Percentiles rank a stretch among this genome's conserved stretches.
phyloP scores from a whole-genome alignment of 2,888 invertebrate genomes.

The Parthenolecanium corni region DNA sequence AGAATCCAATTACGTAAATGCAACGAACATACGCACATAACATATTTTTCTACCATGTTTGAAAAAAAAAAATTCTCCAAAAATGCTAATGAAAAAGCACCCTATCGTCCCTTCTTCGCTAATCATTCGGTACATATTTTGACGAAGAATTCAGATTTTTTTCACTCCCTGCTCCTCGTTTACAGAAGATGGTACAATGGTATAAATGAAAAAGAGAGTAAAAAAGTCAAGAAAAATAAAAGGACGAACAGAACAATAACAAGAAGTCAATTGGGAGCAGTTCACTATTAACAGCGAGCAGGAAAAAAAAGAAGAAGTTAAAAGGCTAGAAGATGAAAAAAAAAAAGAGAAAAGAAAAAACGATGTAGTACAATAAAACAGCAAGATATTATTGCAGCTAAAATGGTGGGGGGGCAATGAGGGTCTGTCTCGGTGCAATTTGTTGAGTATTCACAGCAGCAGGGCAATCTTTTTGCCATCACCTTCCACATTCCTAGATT shows the following conservation, averaged over 20 bases:
- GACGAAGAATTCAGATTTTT: not conserved
- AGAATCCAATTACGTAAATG: not conserved
- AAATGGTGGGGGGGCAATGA: conserved; percentile 18
- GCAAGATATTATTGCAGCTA: conserved; percentile 27
- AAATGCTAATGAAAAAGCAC: conserved; percentile 26
- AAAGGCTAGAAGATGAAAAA: not conserved
- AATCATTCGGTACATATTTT: conserved; percentile 17
- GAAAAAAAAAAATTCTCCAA: not conserved
- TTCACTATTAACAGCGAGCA: conserved; percentile 8
- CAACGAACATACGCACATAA: not conserved
- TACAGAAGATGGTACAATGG: not conserved
- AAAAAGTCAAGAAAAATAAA: conserved; percentile 17
- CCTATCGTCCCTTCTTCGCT: conserved; percentile 16
- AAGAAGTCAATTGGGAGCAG: conserved; percentile 28
- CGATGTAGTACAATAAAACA: conserved; percentile 28
- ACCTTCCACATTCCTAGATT: conserved; percentile 23
- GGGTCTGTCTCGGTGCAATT: conserved; percentile 22
- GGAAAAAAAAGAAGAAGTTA: conserved; percentile 14
- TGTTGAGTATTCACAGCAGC: conserved; percentile 26
- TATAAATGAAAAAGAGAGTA: not conserved
- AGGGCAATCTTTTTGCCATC: conserved; percentile 23
- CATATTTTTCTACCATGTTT: not conserved
- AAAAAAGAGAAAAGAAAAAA: conserved; percentile 12
- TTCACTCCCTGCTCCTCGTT: not conserved
- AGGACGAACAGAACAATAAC: conserved; percentile 29